These are phyloP conservation scores for Eupithecia subfuscata DNA, from an alignment of 2,888 invertebrate genomes.

Conservation along the genomic window DNA sequence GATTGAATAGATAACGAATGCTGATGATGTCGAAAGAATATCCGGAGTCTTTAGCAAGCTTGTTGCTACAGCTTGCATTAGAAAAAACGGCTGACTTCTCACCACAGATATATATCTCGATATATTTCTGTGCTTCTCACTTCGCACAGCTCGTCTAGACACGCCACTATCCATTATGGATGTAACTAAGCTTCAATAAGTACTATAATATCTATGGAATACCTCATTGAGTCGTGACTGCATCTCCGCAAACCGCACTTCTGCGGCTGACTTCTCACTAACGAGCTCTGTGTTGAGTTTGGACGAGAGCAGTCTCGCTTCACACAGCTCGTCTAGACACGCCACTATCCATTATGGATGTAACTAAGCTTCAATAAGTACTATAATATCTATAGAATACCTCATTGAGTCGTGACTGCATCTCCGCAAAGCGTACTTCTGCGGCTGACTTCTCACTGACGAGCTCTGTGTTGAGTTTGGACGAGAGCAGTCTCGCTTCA, in stretches of 20 bases:
- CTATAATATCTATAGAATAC: conserved; percentile 63
- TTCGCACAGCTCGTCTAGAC: too few relatives aligned
- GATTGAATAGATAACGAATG: not conserved
- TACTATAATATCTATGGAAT: conserved; percentile 74
- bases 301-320: conserved; percentile 91
- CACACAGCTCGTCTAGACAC: conserved; percentile 89
- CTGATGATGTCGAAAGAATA: not conserved
- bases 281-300: conserved; percentile 95
- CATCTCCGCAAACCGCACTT: conserved; percentile 94
- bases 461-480: conserved; percentile 94
- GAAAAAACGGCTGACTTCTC: not conserved
- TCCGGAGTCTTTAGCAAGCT: not conserved
- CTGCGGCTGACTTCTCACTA: conserved; percentile 93
- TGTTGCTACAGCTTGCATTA: too few relatives aligned
- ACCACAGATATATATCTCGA: too few relatives aligned
- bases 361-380: too few relatives aligned
- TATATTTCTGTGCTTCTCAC: too few relatives aligned
- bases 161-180: too few relatives aligned
- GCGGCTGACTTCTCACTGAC: conserved; percentile 93
- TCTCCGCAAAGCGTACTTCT: conserved; percentile 93
- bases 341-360: too few relatives aligned
- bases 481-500: conserved; percentile 91
- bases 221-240: conserved; percentile 94
- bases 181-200: too few relatives aligned
- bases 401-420: conserved; percentile 94